A percentile compares a stretch with the other conserved stretches of the same genome.
phyloP scores from a whole-genome alignment of 2,888 invertebrate genomes.

The Ryuthela nishihirai region DNA sequence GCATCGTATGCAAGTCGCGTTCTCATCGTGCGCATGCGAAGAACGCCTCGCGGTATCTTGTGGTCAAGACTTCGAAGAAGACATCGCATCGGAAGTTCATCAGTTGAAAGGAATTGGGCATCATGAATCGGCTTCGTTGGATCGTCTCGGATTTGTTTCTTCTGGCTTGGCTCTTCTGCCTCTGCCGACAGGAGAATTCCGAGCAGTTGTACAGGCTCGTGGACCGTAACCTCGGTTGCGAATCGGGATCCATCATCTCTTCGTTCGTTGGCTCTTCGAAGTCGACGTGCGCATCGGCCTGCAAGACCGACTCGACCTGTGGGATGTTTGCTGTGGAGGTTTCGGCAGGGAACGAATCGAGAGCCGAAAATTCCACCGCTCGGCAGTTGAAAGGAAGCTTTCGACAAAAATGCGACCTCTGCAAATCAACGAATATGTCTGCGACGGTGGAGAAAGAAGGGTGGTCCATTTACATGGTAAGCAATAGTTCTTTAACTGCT shows the following conservation, averaged over 20 bases:
- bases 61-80: too few relatives aligned
- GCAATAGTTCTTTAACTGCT: too few relatives aligned
- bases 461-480: conserved; percentile 33
- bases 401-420: conserved; percentile 21
- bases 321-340: conserved; percentile 21
- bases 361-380: conserved; percentile 1
- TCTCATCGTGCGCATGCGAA: too few relatives aligned
- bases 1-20: too few relatives aligned
- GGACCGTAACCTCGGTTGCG: conserved; percentile 14
- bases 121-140: too few relatives aligned
- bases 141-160: too few relatives aligned
- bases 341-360: conserved; percentile 6
- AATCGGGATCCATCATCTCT: conserved; percentile 4
- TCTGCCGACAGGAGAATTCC: too few relatives aligned
- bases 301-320: conserved; percentile 9
- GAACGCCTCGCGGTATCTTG: too few relatives aligned
- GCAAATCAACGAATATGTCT: conserved; percentile 18
- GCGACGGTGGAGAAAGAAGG: conserved; percentile 15
- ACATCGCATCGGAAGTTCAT: too few relatives aligned
- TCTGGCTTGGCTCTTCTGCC: too few relatives aligned
- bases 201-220: conserved; percentile 22
- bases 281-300: conserved; percentile 21
- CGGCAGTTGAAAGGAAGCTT: not conserved
- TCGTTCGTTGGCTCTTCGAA: conserved; percentile 9
- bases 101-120: too few relatives aligned